Evolutionary conservation across 2,888 invertebrate genomes (phyloP).

Genomic region (Clivina fossor): DNA sequence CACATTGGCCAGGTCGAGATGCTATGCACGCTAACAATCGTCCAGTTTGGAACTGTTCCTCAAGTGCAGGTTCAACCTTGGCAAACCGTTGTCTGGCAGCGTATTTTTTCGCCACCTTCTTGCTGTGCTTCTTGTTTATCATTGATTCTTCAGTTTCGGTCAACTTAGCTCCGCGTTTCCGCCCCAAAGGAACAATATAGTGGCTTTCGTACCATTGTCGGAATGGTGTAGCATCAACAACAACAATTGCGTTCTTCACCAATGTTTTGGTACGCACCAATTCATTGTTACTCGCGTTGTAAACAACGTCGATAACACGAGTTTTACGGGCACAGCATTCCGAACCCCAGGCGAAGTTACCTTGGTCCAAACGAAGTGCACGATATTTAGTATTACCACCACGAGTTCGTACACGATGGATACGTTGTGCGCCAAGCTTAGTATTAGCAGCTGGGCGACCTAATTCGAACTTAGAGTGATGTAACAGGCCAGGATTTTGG

Average conservation of each 20-base stretch:
- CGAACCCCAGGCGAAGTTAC: slow-evolving; percentile 99
- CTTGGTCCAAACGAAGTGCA: slow-evolving; percentile 93
- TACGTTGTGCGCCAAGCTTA: slow-evolving; percentile 90
- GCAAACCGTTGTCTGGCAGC: slow-evolving; percentile 87
- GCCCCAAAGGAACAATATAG: slow-evolving; percentile 91
- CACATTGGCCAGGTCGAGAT: slow-evolving; percentile 97
- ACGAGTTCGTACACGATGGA: slow-evolving; percentile 93
- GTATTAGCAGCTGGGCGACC: slow-evolving; percentile 99
- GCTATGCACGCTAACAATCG: slow-evolving; percentile 96
- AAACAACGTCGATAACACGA: slow-evolving; percentile 98
- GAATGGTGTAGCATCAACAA: slow-evolving; percentile 97
- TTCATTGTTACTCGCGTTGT: slow-evolving; percentile 99
- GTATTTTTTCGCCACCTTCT: slow-evolving; percentile 91
- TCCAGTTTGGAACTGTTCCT: slow-evolving; percentile 97
- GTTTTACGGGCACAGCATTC: slow-evolving; percentile 95
- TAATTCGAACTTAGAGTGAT: slow-evolving; percentile 99
- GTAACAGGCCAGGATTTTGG: too few relatives aligned
- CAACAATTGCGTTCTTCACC: slow-evolving; percentile 97
- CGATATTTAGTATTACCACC: slow-evolving; percentile 97
- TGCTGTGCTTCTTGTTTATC: slow-evolving; percentile 91
- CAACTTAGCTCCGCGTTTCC: slow-evolving; percentile 95
- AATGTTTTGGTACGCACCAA: slow-evolving; percentile 99
- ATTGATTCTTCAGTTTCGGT: slow-evolving; percentile 93
- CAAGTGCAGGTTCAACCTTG: slow-evolving; percentile 90
- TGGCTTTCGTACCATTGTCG: slow-evolving; percentile 99